Percentiles rank a stretch among this genome's conserved stretches.
phyloP scores from a whole-genome alignment of 2,797 vertebrate genomes.

The Xiphophorus birchmanni region DNA sequence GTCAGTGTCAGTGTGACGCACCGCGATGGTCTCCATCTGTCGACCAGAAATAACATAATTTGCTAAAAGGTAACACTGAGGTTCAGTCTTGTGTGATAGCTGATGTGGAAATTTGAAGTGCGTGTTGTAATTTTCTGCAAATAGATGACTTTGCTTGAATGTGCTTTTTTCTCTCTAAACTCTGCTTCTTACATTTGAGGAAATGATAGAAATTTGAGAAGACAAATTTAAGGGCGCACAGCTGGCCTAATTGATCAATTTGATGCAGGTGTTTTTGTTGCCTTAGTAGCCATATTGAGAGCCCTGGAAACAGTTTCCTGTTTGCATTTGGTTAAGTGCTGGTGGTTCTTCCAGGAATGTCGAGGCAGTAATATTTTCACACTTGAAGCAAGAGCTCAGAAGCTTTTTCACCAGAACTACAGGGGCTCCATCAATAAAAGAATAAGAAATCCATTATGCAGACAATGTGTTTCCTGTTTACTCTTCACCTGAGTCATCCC shows the following conservation, averaged over 20 bases:
- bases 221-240: background rate
- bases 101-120: background rate
- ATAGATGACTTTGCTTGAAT: background rate
- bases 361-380: slow-evolving; percentile 1
- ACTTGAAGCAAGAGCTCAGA: background rate
- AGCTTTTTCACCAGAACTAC: slow-evolving; percentile 1
- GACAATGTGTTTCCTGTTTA: slow-evolving; percentile 3
- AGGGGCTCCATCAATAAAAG: background rate
- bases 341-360: slow-evolving; percentile 3
- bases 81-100: background rate
- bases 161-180: background rate
- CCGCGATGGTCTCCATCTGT: slow-evolving; percentile 24
- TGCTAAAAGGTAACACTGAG: background rate
- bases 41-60: slow-evolving; percentile 15
- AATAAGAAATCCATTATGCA: background rate
- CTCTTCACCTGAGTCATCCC: background rate
- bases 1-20: slow-evolving; percentile 31
- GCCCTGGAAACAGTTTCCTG: background rate
- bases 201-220: background rate
- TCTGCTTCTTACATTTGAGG: background rate
- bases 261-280: slow-evolving; percentile 16
- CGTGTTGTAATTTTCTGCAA: background rate
- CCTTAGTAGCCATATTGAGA: slow-evolving; percentile 19
- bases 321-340: slow-evolving; percentile 13
- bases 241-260: slow-evolving; percentile 43